These are phyloP conservation scores for Baccha elongata DNA, from an alignment of 2,888 invertebrate genomes.

Conservation along the genomic window DNA sequence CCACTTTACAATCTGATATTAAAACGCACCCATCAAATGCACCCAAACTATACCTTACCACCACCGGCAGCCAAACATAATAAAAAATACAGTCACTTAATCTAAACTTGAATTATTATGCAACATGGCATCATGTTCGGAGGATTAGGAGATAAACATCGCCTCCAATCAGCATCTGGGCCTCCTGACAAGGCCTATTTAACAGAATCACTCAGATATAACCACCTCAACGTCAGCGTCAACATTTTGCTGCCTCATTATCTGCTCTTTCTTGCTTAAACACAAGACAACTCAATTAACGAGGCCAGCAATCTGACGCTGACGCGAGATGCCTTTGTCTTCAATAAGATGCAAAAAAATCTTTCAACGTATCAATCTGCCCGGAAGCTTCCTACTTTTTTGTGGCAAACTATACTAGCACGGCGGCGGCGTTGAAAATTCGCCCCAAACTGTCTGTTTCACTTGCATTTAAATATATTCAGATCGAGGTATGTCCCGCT, in stretches of 20 bases:
- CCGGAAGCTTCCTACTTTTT: constrained; percentile 25
- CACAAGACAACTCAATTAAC: constrained; percentile 59
- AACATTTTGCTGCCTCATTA: constrained; percentile 43
- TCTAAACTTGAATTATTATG: constrained; percentile 46
- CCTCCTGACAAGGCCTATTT: constrained; percentile 31
- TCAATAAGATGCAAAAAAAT: constrained; percentile 12
- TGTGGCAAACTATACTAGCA: neutral
- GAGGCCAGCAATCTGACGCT: constrained; percentile 30
- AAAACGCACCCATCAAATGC: constrained; percentile 28
- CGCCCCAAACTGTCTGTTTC: constrained; percentile 60
- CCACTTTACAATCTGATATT: constrained; percentile 42
- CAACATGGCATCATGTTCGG: constrained; percentile 44
- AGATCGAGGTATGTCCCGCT: constrained; percentile 59
- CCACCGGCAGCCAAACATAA: constrained; percentile 6
- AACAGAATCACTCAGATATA: constrained; percentile 28
- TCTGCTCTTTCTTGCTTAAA: constrained; percentile 12
- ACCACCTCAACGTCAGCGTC: constrained; percentile 2
- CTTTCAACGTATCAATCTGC: constrained; percentile 35
- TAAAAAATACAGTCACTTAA: constrained; percentile 4
- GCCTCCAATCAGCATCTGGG: constrained; percentile 55
- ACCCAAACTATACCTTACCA: neutral
- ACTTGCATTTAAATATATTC: constrained; percentile 37
- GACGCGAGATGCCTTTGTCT: constrained; percentile 25
- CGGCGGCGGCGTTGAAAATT: constrained; percentile 22
- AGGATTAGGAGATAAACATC: constrained; percentile 65